These are phyloP conservation scores for Apostichopus californicus DNA, from an alignment of 35 echinoderm and acorn worm species.

Conservation along the genomic window DNA sequence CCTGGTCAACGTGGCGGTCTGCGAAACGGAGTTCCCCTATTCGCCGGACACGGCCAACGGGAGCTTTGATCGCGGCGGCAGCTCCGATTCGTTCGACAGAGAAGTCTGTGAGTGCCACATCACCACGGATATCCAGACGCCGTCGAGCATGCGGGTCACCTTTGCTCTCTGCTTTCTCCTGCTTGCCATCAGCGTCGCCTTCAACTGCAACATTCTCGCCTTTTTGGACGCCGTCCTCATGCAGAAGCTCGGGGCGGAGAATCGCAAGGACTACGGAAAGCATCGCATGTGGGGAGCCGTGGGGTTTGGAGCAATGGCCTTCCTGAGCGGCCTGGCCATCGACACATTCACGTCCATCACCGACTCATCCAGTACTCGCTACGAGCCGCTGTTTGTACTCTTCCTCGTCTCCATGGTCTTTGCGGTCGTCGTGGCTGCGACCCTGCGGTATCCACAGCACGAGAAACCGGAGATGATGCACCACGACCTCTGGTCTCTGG, in stretches of 20 bases:
- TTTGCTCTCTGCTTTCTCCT: constrained; percentile 51
- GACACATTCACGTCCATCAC: constrained; percentile 37
- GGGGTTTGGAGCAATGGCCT: constrained; percentile 60
- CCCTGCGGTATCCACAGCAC: constrained; percentile 52
- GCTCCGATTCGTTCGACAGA: not conserved
- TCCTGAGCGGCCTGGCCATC: constrained; percentile 53
- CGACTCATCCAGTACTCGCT: constrained; percentile 25
- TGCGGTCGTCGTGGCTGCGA: not conserved
- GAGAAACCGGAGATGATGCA: constrained; percentile 64
- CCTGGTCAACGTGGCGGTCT: not conserved
- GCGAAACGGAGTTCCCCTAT: not conserved
- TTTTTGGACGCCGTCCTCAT: constrained; percentile 60
- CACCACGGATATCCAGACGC: not conserved
- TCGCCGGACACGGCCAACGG: not conserved
- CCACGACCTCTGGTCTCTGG: constrained; percentile 39
- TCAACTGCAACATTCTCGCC: constrained; percentile 72
- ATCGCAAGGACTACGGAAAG: constrained; percentile 69
- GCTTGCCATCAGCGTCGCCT: constrained; percentile 26
- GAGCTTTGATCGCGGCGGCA: not conserved
- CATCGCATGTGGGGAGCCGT: constrained; percentile 72
- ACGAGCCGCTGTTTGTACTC: constrained; percentile 63
- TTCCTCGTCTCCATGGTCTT: constrained; percentile 44
- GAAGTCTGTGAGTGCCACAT: constrained; percentile 44
- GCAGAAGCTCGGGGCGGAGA: constrained; percentile 50
- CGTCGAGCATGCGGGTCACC: constrained; percentile 17